Conservation (phyloP, 2,888 invertebrate species). For the Drosophila picticornis region DNA sequence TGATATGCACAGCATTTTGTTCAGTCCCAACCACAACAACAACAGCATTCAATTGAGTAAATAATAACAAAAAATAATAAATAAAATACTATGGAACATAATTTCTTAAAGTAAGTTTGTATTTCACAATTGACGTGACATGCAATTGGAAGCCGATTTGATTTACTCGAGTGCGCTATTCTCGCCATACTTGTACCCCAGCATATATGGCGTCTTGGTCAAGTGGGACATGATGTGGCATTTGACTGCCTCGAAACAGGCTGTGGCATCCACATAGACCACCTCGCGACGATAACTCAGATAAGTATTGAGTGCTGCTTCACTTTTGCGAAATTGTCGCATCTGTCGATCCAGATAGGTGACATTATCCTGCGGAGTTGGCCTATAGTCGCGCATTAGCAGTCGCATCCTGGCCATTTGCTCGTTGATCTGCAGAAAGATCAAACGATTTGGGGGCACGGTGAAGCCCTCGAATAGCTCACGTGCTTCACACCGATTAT, state of each 20-base stretch:
- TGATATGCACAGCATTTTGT: not conserved
- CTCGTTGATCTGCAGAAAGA: constrained; percentile 79
- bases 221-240: constrained; percentile 66
- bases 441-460: constrained; percentile 87
- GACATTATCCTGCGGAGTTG: constrained; percentile 65
- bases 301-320: constrained; percentile 67
- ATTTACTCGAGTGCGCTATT: constrained; percentile 33
- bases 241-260: constrained; percentile 66
- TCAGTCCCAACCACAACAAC: constrained; percentile 32
- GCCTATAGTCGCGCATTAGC: constrained; percentile 55
- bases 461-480: constrained; percentile 85
- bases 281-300: constrained; percentile 74
- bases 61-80: constrained; percentile 53
- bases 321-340: constrained; percentile 71
- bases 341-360: constrained; percentile 74
- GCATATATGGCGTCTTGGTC: constrained; percentile 70
- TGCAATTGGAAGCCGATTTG: constrained; percentile 31
- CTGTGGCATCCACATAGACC: constrained; percentile 68
- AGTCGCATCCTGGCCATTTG: constrained; percentile 71
- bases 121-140: constrained; percentile 45
- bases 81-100: constrained; percentile 48
- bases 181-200: constrained; percentile 75
- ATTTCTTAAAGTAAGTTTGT: constrained; percentile 36
- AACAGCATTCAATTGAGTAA: constrained; percentile 63
- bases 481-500: constrained; percentile 86